A percentile compares a stretch with the other conserved stretches of the same genome.
Evolutionary conservation across 2,113 vertebrate genomes (phyloP).

Genomic region (Chloropsis cyanopogon): DNA sequence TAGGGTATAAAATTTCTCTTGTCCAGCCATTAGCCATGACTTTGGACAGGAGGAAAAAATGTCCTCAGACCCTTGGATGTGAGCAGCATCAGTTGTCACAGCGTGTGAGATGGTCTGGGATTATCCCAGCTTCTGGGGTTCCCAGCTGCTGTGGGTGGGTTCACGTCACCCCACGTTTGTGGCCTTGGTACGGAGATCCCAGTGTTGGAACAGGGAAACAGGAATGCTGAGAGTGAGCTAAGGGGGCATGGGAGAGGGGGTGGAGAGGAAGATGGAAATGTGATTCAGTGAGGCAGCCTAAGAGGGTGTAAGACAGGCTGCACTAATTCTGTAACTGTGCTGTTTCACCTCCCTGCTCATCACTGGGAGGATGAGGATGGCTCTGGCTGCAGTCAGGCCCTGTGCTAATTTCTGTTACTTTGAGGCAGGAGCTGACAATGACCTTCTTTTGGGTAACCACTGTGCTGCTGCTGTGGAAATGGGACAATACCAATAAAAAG

Average conservation of each 20-base stretch:
- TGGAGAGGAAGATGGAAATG: not conserved
- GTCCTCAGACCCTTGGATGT: not conserved
- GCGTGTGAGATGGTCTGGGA: not conserved
- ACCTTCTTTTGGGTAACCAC: not conserved
- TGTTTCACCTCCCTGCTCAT: not conserved
- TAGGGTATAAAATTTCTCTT: not conserved
- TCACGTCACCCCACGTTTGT: not conserved
- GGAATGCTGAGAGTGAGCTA: not conserved
- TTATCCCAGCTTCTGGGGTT: not conserved
- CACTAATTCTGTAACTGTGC: not conserved
- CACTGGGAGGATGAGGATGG: not conserved
- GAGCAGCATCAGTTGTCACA: accelerated
- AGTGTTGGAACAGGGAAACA: not conserved
- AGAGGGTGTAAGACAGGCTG: not conserved
- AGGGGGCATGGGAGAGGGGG: accelerated
- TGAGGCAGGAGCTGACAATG: not conserved
- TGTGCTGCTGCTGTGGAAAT: not conserved
- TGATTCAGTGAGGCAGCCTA: not conserved
- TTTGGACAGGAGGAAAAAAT: not conserved
- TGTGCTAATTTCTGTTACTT: not conserved
- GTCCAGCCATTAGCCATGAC: not conserved
- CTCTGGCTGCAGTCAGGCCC: not conserved
- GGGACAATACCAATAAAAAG: not conserved
- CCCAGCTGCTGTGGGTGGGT: not conserved
- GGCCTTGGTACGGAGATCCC: not conserved